phyloP scores from a whole-genome alignment of 2,888 invertebrate genomes.

The Ctena decussata region DNA sequence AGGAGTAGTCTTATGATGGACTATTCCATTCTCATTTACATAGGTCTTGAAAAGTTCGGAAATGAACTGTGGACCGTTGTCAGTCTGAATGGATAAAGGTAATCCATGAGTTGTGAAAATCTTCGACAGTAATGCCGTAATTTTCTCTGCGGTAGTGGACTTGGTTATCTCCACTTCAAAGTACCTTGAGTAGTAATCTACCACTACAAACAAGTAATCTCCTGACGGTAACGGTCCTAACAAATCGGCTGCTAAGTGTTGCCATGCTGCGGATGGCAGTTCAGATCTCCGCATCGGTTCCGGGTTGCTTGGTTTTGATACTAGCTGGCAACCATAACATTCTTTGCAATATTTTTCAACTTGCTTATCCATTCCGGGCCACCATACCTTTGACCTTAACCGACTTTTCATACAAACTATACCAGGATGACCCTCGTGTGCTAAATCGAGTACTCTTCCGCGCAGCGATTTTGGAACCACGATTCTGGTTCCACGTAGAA shows the following conservation, averaged over 20 bases:
- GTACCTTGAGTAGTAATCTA: constrained; percentile 65
- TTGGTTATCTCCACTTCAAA: constrained; percentile 56
- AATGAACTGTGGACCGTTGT: constrained; percentile 61
- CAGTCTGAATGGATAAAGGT: constrained; percentile 56
- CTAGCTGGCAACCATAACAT: constrained; percentile 62
- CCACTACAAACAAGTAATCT: constrained; percentile 51
- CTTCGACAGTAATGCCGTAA: constrained; percentile 26
- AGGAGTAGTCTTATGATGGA: constrained; percentile 53
- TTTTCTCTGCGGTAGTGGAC: constrained; percentile 52
- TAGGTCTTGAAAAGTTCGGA: constrained; percentile 43
- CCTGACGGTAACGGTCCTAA: constrained; percentile 64
- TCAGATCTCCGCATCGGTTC: constrained; percentile 44
- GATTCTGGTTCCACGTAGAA: constrained; percentile 54
- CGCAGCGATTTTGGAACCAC: constrained; percentile 16
- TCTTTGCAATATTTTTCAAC: constrained; percentile 40
- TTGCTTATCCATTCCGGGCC: constrained; percentile 31
- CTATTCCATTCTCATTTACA: constrained; percentile 37
- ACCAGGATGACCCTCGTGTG: constrained; percentile 48
- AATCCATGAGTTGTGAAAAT: constrained; percentile 58
- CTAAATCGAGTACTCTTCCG: constrained; percentile 10
- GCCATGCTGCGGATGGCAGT: constrained; percentile 57
- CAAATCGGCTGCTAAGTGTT: constrained; percentile 64
- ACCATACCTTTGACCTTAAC: constrained; percentile 22
- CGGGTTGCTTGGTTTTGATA: constrained; percentile 2
- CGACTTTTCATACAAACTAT: constrained; percentile 33